phyloP scores from a whole-genome alignment of 2,113 vertebrate genomes.

The Illadopsis cleaveri region DNA sequence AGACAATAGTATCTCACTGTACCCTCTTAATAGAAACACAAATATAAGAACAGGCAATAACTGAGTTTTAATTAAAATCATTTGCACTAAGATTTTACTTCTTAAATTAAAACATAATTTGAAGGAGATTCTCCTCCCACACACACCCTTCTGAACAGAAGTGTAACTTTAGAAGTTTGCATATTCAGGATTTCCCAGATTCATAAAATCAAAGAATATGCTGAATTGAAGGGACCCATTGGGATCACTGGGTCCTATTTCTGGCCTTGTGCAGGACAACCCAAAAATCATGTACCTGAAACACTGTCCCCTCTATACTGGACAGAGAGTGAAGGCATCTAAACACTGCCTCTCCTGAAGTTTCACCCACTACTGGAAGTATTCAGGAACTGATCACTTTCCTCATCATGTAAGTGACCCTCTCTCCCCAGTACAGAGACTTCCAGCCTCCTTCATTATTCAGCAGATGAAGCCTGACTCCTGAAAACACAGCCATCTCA shows the following conservation, averaged over 20 bases:
- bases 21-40: background rate
- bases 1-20: background rate
- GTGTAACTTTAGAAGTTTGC: background rate
- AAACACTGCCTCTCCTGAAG: background rate
- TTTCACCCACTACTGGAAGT: background rate
- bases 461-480: background rate
- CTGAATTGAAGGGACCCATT: background rate
- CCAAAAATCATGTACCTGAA: background rate
- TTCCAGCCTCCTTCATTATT: background rate
- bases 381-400: background rate
- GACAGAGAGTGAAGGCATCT: background rate
- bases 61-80: background rate
- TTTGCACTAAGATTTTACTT: background rate
- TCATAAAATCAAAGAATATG: background rate
- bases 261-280: background rate
- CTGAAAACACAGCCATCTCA: background rate
- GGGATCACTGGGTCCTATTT: rapidly evolving
- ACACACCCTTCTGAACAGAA: background rate
- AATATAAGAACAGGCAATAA: constrained; percentile 5
- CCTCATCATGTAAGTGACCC: background rate
- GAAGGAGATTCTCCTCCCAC: background rate
- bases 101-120: background rate
- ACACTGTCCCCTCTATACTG: background rate
- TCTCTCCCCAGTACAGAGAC: background rate
- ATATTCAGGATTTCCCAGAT: background rate